phyloP scores from a whole-genome alignment of 2,797 vertebrate species.

The Sebastiscus tertius region DNA sequence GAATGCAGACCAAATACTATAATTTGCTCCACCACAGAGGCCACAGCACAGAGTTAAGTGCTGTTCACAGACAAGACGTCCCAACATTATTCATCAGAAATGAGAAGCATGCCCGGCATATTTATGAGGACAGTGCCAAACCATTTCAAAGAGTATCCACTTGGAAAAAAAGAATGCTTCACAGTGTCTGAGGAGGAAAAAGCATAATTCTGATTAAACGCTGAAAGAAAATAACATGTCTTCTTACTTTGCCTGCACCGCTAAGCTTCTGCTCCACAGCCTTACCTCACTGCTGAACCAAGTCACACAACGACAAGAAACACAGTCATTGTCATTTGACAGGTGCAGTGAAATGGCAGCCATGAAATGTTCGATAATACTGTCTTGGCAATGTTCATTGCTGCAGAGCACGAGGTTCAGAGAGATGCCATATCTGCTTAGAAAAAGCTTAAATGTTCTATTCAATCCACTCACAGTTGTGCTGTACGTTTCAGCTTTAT shows the following conservation, averaged over 20 bases:
- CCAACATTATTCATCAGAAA: slow-evolving; percentile 5
- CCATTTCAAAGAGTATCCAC: slow-evolving; percentile 10
- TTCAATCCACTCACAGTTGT: not conserved
- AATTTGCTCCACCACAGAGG: not conserved
- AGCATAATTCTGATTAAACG: slow-evolving; percentile 31
- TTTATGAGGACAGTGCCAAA: not conserved
- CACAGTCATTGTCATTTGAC: slow-evolving; percentile 28
- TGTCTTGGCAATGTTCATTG: slow-evolving; percentile 6
- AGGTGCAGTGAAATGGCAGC: slow-evolving; percentile 8
- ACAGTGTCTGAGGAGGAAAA: slow-evolving; percentile 6
- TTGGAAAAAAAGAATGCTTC: slow-evolving; percentile 16
- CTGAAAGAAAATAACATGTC: not conserved
- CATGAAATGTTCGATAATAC: slow-evolving; percentile 26
- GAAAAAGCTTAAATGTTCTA: not conserved
- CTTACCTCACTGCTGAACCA: not conserved
- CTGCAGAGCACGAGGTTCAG: not conserved
- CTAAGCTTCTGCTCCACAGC: slow-evolving; percentile 24
- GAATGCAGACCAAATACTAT: not conserved
- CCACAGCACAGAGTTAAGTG: not conserved
- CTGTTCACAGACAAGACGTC: slow-evolving; percentile 4
- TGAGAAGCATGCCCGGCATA: not conserved
- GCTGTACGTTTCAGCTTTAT: not conserved
- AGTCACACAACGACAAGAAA: slow-evolving; percentile 23
- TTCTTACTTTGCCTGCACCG: not conserved
- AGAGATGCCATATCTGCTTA: slow-evolving; percentile 11